These are phyloP conservation scores for Furcula furcula DNA, from an alignment of 2,888 invertebrate genomes.

Conservation along the genomic window DNA sequence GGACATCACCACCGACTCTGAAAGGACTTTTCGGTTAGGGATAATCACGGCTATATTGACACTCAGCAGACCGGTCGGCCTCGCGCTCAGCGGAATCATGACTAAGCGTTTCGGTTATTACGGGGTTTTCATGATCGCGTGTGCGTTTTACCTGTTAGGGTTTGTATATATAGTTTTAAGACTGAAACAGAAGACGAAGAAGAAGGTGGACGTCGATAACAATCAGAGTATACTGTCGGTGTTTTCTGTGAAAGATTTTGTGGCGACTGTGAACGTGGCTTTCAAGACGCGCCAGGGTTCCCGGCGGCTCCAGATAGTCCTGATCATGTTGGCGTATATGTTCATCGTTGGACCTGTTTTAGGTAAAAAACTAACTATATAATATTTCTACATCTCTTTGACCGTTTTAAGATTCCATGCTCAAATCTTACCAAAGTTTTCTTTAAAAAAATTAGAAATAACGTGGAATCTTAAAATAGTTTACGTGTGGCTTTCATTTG, in stretches of 20 bases:
- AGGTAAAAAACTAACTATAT: constrained; percentile 51
- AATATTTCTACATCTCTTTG: background rate
- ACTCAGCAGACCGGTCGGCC: constrained; percentile 76
- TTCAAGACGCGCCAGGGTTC: constrained; percentile 59
- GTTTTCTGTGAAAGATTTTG: constrained; percentile 62
- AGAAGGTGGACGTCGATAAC: constrained; percentile 55
- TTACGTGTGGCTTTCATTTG: too few species aligned
- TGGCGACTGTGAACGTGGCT: constrained; percentile 73
- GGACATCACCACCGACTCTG: constrained; percentile 81
- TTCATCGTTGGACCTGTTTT: constrained; percentile 76
- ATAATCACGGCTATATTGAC: constrained; percentile 80
- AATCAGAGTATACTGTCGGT: constrained; percentile 49
- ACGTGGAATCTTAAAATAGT: too few species aligned
- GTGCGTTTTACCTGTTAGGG: constrained; percentile 66
- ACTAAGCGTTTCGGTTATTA: constrained; percentile 73
- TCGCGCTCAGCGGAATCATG: constrained; percentile 79
- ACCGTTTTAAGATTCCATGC: too few species aligned
- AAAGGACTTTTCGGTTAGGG: constrained; percentile 83
- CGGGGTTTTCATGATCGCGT: constrained; percentile 69
- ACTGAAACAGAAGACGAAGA: constrained; percentile 59
- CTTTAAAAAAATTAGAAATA: background rate
- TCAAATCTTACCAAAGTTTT: background rate
- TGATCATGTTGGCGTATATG: constrained; percentile 73
- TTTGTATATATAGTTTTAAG: constrained; percentile 69
- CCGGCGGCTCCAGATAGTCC: constrained; percentile 62